Percentiles rank a stretch among this genome's conserved stretches.
These are phyloP conservation scores for Drosophila mulleri DNA, from an alignment of 2,888 invertebrate genomes.

Conservation along the genomic window DNA sequence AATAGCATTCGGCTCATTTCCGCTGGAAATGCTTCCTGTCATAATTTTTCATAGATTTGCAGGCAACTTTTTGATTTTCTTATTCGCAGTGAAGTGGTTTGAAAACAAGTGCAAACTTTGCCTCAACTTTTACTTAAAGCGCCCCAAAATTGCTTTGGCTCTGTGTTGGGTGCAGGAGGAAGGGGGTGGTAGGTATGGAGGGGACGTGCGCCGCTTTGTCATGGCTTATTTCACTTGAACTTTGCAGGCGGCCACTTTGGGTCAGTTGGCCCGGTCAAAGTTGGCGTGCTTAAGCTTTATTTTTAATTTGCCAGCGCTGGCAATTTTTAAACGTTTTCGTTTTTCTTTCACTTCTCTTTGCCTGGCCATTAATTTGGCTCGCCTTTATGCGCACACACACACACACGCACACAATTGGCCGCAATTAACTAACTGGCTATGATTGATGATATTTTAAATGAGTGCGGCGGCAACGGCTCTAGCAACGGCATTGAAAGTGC, in stretches of 20 bases:
- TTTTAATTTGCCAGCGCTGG: conserved; percentile 69
- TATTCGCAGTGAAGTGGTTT: conserved; percentile 56
- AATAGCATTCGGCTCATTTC: conserved; percentile 64
- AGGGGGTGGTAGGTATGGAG: not conserved
- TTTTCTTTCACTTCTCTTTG: conserved; percentile 34
- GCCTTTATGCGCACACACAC: conserved; percentile 32
- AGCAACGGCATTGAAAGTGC: conserved; percentile 49
- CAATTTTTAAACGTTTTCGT: conserved; percentile 69
- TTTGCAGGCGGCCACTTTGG: conserved; percentile 54
- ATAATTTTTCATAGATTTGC: conserved; percentile 65
- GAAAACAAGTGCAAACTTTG: conserved; percentile 67
- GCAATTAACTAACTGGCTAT: conserved; percentile 80
- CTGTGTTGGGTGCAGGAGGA: not conserved
- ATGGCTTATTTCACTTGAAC: conserved; percentile 79
- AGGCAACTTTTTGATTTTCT: conserved; percentile 35
- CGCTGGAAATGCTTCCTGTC: conserved; percentile 69
- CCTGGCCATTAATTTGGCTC: conserved; percentile 63
- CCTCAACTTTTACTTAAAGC: conserved; percentile 65
- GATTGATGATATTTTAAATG: conserved; percentile 84
- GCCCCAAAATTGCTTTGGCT: conserved; percentile 52
- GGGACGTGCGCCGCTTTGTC: conserved; percentile 50
- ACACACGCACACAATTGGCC: conserved; percentile 37
- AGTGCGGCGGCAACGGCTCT: conserved; percentile 55
- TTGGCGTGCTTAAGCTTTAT: conserved; percentile 76
- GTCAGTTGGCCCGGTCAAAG: conserved; percentile 63